These are phyloP conservation scores for Chromis chromis DNA, from an alignment of 2,797 vertebrate species.

Conservation along the genomic window DNA sequence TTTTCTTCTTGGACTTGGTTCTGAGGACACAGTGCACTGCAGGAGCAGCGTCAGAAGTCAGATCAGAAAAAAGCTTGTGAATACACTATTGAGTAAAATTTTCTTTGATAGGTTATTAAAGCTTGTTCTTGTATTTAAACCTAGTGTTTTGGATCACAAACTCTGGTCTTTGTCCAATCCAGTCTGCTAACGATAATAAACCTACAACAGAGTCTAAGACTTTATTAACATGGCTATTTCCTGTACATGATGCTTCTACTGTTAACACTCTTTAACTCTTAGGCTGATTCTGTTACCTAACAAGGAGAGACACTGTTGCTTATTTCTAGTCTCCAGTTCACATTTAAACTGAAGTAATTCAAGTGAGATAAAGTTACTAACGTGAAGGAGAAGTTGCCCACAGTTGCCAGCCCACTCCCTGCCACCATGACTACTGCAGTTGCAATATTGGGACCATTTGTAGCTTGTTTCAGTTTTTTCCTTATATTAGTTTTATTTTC, in stretches of 20 bases:
- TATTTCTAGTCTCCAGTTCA: conserved; percentile 24
- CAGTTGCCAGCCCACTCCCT: conserved; percentile 58
- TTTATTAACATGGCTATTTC: background rate
- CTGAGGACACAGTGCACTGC: conserved; percentile 29
- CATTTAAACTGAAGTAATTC: conserved; percentile 26
- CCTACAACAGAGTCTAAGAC: background rate
- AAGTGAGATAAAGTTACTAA: conserved; percentile 53
- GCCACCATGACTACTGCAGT: conserved; percentile 56
- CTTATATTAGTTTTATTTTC: conserved; percentile 24
- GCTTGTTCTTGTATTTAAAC: background rate
- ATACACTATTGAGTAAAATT: conserved; percentile 28
- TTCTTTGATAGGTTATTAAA: background rate
- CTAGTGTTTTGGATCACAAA: background rate
- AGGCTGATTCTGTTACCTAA: conserved; percentile 22
- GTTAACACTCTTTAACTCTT: conserved; percentile 8
- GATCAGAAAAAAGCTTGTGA: conserved; percentile 24
- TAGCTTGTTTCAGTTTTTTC: conserved; percentile 42
- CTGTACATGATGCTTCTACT: background rate
- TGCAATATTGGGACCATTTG: conserved; percentile 82
- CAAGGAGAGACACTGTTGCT: conserved; percentile 19
- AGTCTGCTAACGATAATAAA: background rate
- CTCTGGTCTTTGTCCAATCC: background rate
- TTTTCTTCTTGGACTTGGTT: conserved; percentile 40
- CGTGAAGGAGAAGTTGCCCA: conserved; percentile 46
- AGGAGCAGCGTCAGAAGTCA: conserved; percentile 28